phyloP scores from a whole-genome alignment of 2,113 vertebrate genomes.

The Urocitellus parryii region DNA sequence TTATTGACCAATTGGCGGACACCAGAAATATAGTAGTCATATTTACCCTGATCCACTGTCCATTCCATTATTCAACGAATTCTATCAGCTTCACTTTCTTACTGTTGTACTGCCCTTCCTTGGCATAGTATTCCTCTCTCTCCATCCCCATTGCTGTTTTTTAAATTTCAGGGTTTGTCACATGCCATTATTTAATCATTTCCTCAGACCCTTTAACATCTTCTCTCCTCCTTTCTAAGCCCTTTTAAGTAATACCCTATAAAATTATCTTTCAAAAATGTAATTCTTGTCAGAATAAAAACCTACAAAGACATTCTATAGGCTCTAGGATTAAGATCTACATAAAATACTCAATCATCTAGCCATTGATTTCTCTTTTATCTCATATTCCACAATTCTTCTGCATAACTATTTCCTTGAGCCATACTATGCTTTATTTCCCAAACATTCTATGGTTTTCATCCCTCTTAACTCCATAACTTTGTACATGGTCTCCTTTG shows the following conservation, averaged over 20 bases:
- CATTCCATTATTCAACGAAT: background rate
- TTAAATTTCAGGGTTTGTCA: background rate
- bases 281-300: background rate
- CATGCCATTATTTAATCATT: background rate
- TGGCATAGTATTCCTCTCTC: background rate
- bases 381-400: background rate
- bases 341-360: background rate
- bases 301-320: background rate
- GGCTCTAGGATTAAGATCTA: background rate
- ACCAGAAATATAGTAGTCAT: background rate
- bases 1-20: background rate
- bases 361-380: background rate
- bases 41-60: no score
- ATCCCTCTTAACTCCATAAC: background rate
- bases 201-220: background rate
- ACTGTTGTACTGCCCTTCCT: background rate
- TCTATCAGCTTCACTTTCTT: background rate
- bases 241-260: background rate
- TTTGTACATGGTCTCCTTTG: background rate
- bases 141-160: background rate
- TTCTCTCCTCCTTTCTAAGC: background rate
- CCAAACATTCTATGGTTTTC: constrained; percentile 28
- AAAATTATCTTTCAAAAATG: background rate
- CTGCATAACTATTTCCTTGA: background rate
- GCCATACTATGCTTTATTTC: background rate